Base-by-base conservation (phyloP, 53 echinoderm and acorn worm genomes). In the Henricia sp. region DNA sequence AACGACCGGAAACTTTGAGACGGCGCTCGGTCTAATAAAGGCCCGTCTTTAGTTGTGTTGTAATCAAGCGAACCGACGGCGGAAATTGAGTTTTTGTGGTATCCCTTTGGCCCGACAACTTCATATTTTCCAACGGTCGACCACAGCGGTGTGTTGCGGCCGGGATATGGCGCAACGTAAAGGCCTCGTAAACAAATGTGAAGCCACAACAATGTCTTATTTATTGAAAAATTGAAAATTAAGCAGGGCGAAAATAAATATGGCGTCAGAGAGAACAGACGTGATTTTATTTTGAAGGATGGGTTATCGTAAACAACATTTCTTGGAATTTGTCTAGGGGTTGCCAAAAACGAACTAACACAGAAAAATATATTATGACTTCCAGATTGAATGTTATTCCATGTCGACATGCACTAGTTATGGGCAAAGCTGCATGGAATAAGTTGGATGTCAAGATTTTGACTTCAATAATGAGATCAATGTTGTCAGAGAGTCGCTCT, bases 41-140 rank as follows among this genome's bases (percentile, higher is more conserved):
- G 29, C 64, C 12, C 11, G 36, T 3, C 72, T 80, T 62, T 80
- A 57, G 63, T 63, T 33, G n/a, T 11, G 62, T 44, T 62, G 42
- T 48, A 80, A 80, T 80, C 80, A 80, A 35, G 80, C 80, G 63
- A 25, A 48, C 80, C 33, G 62, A 50, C 62, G 64, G 64, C 80
- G 80, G 80, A 80, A 80, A 80, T 80, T 80, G 64, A 63, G 80
- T 80, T 80, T n/a, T 54, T 73, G 62, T 33, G 64, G 64, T 60
- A 77, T 77, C 28, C 17, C 33, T 3, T 46, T 46, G 13, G 13
- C 27, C n/a, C n/a, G n/a, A n/a, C n/a, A n/a, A n/a, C n/a, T n/a
- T n/a, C 32, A 60, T 19, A 19, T 20, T 28, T 43, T 63, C 50
- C 63, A 10, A n/a, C 65, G 20, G 48, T 35, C 62, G 77, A 80